Conservation (phyloP, 2,113 vertebrate species). For the Laterallus jamaicensis region DNA sequence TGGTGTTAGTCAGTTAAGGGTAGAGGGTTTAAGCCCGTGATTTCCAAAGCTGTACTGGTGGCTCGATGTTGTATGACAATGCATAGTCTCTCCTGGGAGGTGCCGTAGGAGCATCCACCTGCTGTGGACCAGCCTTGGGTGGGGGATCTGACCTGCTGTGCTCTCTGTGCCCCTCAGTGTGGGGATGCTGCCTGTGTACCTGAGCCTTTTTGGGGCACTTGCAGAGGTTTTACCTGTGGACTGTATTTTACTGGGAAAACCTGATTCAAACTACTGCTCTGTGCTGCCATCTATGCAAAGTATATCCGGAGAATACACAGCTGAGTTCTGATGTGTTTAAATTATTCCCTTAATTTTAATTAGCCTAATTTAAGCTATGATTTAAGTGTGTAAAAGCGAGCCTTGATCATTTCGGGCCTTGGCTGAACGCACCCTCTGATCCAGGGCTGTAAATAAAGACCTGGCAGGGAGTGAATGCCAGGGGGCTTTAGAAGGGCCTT, state of each 20-base stretch:
- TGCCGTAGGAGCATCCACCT: fast-evolving
- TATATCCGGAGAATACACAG: not conserved
- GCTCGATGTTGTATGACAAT: fast-evolving
- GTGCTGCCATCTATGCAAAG: not conserved
- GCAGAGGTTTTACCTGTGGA: not conserved
- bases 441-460: not conserved
- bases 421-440: not conserved
- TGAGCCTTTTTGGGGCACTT: not conserved
- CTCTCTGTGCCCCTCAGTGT: fast-evolving
- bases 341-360: not conserved
- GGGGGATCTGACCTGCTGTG: fast-evolving
- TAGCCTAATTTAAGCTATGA: not conserved
- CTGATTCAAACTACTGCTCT: not conserved
- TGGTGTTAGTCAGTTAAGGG: not conserved
- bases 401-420: not conserved
- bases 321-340: not conserved
- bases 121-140: fast-evolving
- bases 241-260: not conserved
- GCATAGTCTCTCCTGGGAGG: fast-evolving
- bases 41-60: not conserved
- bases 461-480: not conserved
- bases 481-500: not conserved
- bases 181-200: fast-evolving
- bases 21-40: not conserved
- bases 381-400: not conserved